Evolutionary conservation across 2,888 invertebrate species (phyloP), one percentile per base, ranked within the genome.

Genomic region (Hanleya hanleyi): DNA sequence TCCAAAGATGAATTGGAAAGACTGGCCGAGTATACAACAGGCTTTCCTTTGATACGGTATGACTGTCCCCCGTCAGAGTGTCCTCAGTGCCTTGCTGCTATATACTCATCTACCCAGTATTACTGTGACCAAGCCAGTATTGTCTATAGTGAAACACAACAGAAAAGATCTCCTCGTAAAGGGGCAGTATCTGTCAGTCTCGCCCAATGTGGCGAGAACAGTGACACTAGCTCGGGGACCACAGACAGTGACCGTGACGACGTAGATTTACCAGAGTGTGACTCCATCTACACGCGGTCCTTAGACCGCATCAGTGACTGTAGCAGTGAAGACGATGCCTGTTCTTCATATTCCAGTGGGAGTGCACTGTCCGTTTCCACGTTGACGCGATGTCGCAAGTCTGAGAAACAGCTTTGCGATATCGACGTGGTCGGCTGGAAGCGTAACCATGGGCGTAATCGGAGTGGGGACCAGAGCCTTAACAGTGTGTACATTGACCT

Each of bases 401-500:
- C n/a, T 41, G 32, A 47, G 35, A 67, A 49, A 47, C 87, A 85
- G 74, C 74, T 85, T 38, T 71, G 84, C 72, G 87, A 86, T 65
- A 84, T 84, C 67, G 84, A 83, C 37, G 80, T 84, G 41, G 80
- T 81, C 5, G 79, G 80, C 62, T 64, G 74, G 18, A 75, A 78
- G 64, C 77, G 80, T 49, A 72, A 73, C 33, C 78, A 78, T 35
- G 70, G 73, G 38, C 38, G 70, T n/a, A 18, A 29, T 1, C 38
- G 65, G n/a, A 47, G 65, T 50, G 73, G 74, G 5, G 79, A 74
- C 67, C 77, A 82, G 33, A 67, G 71, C 6, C 67, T 80, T 5
- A 84, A 87, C 67, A 81, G 82, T 67, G 86, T 88, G 6, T 88
- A 83, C 76, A 81, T 88, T 37, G 88, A 89, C 77, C 77, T 89